A percentile compares a stretch with the other conserved stretches of the same genome.
Evolutionary conservation across 2,113 vertebrate genomes (phyloP).

Genomic region (Sporophila hypoxantha): DNA sequence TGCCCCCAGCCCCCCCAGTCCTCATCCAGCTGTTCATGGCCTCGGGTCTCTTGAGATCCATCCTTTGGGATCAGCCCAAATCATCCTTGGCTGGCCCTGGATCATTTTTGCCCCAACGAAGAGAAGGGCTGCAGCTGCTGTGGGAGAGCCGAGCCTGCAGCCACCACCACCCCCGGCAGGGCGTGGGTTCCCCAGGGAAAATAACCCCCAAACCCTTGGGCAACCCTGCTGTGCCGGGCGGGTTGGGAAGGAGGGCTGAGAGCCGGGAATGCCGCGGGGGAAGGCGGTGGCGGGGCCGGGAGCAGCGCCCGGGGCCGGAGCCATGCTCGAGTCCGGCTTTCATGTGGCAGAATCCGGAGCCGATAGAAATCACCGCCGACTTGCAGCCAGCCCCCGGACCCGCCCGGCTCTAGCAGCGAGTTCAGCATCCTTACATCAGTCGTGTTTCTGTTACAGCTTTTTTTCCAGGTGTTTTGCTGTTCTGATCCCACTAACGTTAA

Average conservation of each 20-base stretch:
- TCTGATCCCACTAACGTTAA: neutral
- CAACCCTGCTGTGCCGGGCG: rapidly evolving
- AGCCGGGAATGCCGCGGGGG: neutral
- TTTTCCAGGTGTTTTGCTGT: neutral
- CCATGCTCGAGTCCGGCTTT: rapidly evolving
- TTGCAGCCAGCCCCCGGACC: neutral
- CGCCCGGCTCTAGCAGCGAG: neutral
- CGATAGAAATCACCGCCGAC: rapidly evolving
- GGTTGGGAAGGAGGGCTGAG: neutral
- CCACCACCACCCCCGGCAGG: rapidly evolving
- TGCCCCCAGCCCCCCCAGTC: neutral
- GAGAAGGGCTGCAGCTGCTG: neutral
- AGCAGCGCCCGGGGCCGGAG: neutral
- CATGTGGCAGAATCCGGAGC: neutral
- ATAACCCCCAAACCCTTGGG: neutral
- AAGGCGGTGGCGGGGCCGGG: neutral
- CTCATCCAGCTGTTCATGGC: neutral
- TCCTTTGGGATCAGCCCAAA: neutral
- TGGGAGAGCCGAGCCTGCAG: neutral
- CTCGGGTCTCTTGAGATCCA: neutral
- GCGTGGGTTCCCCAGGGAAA: neutral
- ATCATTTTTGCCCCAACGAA: rapidly evolving
- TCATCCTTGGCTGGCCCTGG: rapidly evolving
- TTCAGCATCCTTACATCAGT: rapidly evolving
- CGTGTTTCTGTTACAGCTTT: neutral